phyloP scores from a whole-genome alignment of 2,888 invertebrate genomes.

The Xylota sylvarum region DNA sequence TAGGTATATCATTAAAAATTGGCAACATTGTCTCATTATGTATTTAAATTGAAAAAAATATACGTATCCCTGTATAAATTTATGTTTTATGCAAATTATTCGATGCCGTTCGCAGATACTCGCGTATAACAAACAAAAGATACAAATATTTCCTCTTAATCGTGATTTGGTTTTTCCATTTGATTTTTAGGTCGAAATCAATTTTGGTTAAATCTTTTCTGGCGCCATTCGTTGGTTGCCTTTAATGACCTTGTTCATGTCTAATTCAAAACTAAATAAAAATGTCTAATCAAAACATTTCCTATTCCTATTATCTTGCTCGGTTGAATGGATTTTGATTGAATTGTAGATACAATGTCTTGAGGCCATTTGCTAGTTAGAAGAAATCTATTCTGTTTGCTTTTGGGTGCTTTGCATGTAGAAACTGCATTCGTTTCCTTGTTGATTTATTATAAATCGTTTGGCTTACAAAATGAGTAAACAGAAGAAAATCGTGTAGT shows the following conservation, averaged over 20 bases:
- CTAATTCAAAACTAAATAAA: background rate
- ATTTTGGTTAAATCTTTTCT: conserved; percentile 5
- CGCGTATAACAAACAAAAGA: background rate
- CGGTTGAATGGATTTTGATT: conserved; percentile 41
- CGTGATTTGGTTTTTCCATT: conserved; percentile 25
- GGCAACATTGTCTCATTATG: conserved; percentile 24
- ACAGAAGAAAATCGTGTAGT: conserved; percentile 39
- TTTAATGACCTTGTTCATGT: conserved; percentile 14
- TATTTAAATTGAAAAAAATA: conserved; percentile 32
- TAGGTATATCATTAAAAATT: conserved; percentile 5
- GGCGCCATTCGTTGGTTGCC: conserved; percentile 21
- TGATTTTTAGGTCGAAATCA: background rate
- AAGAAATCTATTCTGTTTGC: background rate
- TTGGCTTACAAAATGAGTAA: conserved; percentile 41
- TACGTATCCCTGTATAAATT: conserved; percentile 24
- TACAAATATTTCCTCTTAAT: conserved; percentile 5
- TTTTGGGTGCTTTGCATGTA: conserved; percentile 3
- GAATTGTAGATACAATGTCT: conserved; percentile 21
- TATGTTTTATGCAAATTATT: conserved; percentile 41
- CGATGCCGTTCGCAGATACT: conserved; percentile 17
- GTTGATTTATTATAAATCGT: conserved; percentile 34
- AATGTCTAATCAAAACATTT: conserved; percentile 7
- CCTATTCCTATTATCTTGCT: conserved; percentile 24
- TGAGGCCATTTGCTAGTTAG: conserved; percentile 8
- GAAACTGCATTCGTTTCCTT: conserved; percentile 20